Evolutionary conservation across 2,113 vertebrate genomes (phyloP).

Genomic region (Cynoglossus semilaevis): DNA sequence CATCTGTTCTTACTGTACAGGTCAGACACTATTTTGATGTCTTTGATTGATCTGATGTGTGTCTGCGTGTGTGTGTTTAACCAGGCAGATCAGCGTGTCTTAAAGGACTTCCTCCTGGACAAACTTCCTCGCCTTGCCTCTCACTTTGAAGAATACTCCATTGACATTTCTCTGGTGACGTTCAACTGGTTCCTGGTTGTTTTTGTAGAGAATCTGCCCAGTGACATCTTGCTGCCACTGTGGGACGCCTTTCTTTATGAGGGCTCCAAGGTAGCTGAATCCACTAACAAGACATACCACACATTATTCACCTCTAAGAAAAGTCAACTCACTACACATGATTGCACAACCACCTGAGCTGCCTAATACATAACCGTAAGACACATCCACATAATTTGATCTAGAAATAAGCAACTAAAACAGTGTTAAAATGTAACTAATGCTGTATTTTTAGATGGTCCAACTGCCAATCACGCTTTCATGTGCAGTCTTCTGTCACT

Average conservation of each 20-base stretch:
- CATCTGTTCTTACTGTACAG: neutral
- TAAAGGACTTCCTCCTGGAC: constrained; percentile 88
- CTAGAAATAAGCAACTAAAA: too few relatives aligned
- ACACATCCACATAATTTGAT: too few relatives aligned
- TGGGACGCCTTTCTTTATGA: constrained; percentile 96
- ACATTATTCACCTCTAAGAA: neutral
- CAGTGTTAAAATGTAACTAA: too few relatives aligned
- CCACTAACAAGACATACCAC: neutral
- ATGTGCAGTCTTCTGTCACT: too few relatives aligned
- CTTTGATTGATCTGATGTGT: neutral
- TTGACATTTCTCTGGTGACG: constrained; percentile 88
- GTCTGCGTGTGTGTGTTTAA: neutral
- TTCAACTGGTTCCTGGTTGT: constrained; percentile 95
- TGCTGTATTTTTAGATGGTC: too few relatives aligned
- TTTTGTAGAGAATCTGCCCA: constrained; percentile 90
- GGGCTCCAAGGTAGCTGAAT: constrained; percentile 85
- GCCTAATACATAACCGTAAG: too few relatives aligned
- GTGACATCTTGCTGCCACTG: constrained; percentile 86
- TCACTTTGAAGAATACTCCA: constrained; percentile 80
- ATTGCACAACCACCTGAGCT: too few relatives aligned
- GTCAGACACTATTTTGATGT: neutral
- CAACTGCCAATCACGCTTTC: too few relatives aligned
- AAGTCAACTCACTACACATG: too few relatives aligned
- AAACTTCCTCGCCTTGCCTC: constrained; percentile 87
- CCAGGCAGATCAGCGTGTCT: constrained; percentile 91